Conservation (phyloP, 2,113 vertebrate genomes). For the Pantherophis guttatus region DNA sequence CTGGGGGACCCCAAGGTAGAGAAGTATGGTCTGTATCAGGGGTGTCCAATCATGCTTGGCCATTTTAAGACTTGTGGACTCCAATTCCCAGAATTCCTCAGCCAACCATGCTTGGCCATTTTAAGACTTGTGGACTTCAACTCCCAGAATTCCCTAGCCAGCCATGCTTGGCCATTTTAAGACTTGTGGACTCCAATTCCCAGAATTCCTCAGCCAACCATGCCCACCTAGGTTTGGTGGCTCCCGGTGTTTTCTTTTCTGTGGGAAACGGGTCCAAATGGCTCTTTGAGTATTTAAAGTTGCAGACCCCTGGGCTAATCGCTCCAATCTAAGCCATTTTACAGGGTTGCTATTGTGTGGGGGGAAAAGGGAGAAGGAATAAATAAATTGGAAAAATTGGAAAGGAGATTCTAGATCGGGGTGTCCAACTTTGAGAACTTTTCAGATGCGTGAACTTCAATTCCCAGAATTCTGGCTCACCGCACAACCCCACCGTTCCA, state of each 20-base stretch:
- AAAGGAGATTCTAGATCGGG: too few species aligned
- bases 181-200: too few species aligned
- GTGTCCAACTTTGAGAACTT: neutral
- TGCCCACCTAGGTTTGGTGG: too few species aligned
- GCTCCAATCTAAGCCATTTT: neutral
- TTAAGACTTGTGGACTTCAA: too few species aligned
- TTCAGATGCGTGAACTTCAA: neutral
- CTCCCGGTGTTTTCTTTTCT: too few species aligned
- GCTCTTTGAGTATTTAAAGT: too few species aligned
- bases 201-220: neutral
- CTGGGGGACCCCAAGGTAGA: neutral
- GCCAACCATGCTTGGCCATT: neutral
- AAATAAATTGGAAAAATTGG: neutral
- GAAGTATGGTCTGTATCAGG: neutral
- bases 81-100: neutral
- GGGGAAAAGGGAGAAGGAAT: neutral
- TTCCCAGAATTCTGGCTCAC: neutral
- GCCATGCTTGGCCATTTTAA: too few species aligned
- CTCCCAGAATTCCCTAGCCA: conserved; percentile 1
- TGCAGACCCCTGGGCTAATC: neutral
- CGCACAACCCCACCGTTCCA: too few species aligned
- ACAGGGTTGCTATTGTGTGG: neutral
- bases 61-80: too few species aligned
- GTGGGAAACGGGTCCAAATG: too few species aligned
- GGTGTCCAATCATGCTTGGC: too few species aligned